Conservation (phyloP, 1,140 invertebrate genomes). For the Paraescarpia echinospica region DNA sequence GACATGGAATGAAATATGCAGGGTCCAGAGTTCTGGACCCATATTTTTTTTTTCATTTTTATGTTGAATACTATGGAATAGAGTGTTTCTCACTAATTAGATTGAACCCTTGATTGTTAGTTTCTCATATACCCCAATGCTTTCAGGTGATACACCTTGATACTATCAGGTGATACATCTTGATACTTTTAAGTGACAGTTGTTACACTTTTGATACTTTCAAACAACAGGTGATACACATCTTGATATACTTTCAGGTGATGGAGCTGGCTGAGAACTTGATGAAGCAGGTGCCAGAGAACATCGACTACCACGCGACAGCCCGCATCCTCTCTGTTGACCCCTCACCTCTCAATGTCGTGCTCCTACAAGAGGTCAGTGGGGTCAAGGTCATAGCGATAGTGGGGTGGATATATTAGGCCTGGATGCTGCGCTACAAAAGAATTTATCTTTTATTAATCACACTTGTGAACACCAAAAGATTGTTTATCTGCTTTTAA, state of each 20-base stretch:
- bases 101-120: no score
- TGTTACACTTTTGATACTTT: not conserved
- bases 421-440: no score
- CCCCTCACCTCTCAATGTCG: slow-evolving; percentile 76
- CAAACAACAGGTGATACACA: not conserved
- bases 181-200: not conserved
- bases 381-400: not conserved
- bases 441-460: no score
- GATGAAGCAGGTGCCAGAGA: slow-evolving; percentile 68
- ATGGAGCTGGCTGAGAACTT: slow-evolving; percentile 73
- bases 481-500: no score
- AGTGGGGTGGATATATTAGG: not conserved
- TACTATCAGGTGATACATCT: not conserved
- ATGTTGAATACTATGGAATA: no score
- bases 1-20: no score
- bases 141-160: not conserved
- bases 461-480: no score
- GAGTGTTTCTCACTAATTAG: no score
- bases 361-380: slow-evolving; percentile 75
- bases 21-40: no score
- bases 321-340: slow-evolving; percentile 71
- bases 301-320: slow-evolving; percentile 76
- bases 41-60: no score
- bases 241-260: slow-evolving; percentile 62
- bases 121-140: no score